Percentiles rank a stretch among this genome's conserved stretches.
Evolutionary conservation across 2,888 invertebrate genomes (phyloP).

Genomic region (Folsomia manolachei): DNA sequence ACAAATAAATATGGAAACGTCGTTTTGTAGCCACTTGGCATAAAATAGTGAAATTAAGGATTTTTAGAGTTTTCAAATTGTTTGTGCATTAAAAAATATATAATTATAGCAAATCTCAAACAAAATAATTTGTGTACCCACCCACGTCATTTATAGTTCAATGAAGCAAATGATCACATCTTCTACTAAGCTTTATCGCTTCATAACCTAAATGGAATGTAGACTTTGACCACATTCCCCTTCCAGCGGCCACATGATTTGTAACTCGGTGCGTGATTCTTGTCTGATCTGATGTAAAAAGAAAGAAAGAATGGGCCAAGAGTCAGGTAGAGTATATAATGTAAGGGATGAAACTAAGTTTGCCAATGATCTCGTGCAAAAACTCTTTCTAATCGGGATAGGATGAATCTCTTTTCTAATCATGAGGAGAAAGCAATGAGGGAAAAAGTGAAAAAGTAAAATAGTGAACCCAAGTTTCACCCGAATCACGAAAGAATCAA

Average conservation of each 20-base stretch:
- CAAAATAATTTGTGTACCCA: background rate
- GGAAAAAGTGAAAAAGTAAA: background rate
- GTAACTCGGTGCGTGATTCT: too few relatives aligned
- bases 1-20: background rate
- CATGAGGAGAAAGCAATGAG: background rate
- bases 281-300: too few relatives aligned
- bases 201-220: background rate
- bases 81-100: too few relatives aligned
- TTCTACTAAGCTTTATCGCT: background rate
- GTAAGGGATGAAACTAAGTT: too few relatives aligned
- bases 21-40: too few relatives aligned
- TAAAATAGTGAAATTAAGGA: too few relatives aligned
- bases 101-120: too few relatives aligned
- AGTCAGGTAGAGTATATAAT: too few relatives aligned
- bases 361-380: background rate
- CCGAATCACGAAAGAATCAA: background rate
- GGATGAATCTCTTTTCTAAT: background rate
- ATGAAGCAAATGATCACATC: background rate
- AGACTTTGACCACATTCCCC: background rate
- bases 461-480: background rate
- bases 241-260: too few relatives aligned
- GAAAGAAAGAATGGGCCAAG: background rate
- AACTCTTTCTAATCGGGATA: background rate
- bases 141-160: background rate
- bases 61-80: too few relatives aligned